A percentile compares a stretch with the other conserved stretches of the same genome.
These are phyloP conservation scores for Halcyon smyrnensis DNA, from an alignment of 2,797 vertebrate genomes.

Conservation along the genomic window DNA sequence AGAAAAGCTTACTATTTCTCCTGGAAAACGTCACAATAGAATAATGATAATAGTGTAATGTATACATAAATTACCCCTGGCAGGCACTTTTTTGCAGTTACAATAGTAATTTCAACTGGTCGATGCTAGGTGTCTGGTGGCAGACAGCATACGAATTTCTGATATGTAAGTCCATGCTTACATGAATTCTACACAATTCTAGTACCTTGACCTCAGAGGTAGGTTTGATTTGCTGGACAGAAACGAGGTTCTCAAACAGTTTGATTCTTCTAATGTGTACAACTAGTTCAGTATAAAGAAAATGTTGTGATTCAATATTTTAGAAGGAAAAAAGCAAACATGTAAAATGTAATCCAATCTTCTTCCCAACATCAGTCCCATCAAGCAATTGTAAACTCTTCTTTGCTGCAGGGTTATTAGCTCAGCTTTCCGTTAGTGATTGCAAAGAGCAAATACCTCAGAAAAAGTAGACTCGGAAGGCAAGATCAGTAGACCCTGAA, in stretches of 20 bases:
- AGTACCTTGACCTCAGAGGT: background rate
- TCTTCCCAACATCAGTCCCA: background rate
- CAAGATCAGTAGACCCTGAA: conserved; percentile 33
- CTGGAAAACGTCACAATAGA: background rate
- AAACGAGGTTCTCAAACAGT: background rate
- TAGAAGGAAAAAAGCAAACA: background rate
- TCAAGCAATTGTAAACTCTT: background rate
- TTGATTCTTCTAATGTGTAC: background rate
- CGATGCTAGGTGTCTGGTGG: background rate
- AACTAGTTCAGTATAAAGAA: background rate
- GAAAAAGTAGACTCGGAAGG: conserved; percentile 35
- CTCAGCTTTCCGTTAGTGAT: background rate
- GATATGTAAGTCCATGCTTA: background rate
- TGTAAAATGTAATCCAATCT: background rate
- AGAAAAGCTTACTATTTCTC: background rate
- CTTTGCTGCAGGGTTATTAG: background rate
- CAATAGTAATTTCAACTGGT: background rate
- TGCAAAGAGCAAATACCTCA: background rate
- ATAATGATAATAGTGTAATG: background rate
- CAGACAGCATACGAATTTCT: background rate
- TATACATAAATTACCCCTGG: background rate
- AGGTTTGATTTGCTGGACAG: background rate
- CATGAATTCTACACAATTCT: background rate
- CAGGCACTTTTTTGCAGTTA: background rate
- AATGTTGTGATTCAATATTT: background rate